Base-by-base conservation (phyloP, 2,888 invertebrate species). In the Bhutanitis thaidina region DNA sequence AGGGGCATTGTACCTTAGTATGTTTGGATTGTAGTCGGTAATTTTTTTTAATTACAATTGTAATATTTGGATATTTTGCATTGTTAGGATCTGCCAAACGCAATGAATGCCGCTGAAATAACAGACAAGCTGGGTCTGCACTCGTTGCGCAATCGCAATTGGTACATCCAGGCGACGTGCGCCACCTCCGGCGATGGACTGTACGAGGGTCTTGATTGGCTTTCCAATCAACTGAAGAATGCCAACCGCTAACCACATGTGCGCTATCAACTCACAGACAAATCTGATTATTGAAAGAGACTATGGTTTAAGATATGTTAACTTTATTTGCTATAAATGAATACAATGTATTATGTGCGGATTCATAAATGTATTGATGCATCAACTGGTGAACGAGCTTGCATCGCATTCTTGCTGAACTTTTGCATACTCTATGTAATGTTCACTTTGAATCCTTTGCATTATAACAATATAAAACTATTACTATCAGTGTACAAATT, bases 101-200 rank as follows among this genome's bases (percentile, higher is more conserved):
- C 99, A 71, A 99, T 99, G 99, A 99, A 98, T 89, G 98, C 99
- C 62, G 98, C 99, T 59, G 99, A 99, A 92, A 98, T 99, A 71
- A 99, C 99, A 72, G 99, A 99, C 91, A 99, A 99, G 93, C 92
- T 99, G 83, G 98, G 98, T 61, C 93, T 99, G 85, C 99, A 99
- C 90, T 97, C 97, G 79, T 92, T 99, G 89, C 94, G 98, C 89
- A 98, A 98, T 92, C 96, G 98, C 87, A 97, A 97, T 90, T 97
- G 97, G 97, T 97, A 97, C 91, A 97, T 97, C 81, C 97, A 97
- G 91, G 96, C 97, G 77, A 97, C 96, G 77, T 99, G 99, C 92
- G 99, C 99, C 90, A 99, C 99, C 66, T 97, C 97, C 80, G 99
- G 99, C 65, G 98, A 99, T 88, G 99, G 99, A 61, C 93, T 99